Evolutionary conservation across 2,888 invertebrate species (phyloP).

Genomic region (Apeira syringaria): DNA sequence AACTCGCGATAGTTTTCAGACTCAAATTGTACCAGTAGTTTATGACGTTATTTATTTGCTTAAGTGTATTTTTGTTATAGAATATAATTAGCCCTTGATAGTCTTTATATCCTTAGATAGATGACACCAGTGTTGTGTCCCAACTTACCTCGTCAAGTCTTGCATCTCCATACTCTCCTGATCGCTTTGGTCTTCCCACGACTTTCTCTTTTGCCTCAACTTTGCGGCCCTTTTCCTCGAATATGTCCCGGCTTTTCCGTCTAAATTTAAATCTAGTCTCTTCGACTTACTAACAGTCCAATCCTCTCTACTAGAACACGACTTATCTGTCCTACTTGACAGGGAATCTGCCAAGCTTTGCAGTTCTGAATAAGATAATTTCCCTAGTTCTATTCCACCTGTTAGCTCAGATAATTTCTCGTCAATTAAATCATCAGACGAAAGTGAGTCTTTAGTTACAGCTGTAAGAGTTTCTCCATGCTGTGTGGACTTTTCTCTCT

Average conservation of each 20-base stretch:
- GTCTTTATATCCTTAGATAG: no score
- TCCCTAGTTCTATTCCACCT: conserved; percentile 69
- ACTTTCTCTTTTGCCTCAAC: conserved; percentile 80
- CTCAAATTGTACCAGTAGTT: no score
- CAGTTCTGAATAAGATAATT: conserved; percentile 68
- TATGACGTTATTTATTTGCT: no score
- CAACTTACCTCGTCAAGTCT: conserved; percentile 82
- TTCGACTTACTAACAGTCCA: conserved; percentile 73
- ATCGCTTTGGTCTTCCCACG: conserved; percentile 89
- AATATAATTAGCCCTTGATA: no score
- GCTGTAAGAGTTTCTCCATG: conserved; percentile 22
- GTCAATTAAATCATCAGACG: conserved; percentile 59
- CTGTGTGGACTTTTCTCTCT: conserved; percentile 41
- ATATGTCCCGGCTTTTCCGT: conserved; percentile 78
- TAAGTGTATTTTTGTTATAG: no score
- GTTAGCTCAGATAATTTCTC: conserved; percentile 70
- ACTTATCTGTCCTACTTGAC: conserved; percentile 64
- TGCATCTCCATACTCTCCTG: conserved; percentile 87
- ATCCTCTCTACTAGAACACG: conserved; percentile 73
- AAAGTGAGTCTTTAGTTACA: conserved; percentile 32
- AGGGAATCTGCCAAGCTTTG: conserved; percentile 73
- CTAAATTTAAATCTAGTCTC: conserved; percentile 69
- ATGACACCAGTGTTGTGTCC: no score
- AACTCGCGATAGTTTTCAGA: no score
- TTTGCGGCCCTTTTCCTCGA: conserved; percentile 75